Evolutionary conservation across 2,797 vertebrate genomes (phyloP), one percentile per base, ranked within the genome.

Genomic region (Pseudotriccus pelzelni): DNA sequence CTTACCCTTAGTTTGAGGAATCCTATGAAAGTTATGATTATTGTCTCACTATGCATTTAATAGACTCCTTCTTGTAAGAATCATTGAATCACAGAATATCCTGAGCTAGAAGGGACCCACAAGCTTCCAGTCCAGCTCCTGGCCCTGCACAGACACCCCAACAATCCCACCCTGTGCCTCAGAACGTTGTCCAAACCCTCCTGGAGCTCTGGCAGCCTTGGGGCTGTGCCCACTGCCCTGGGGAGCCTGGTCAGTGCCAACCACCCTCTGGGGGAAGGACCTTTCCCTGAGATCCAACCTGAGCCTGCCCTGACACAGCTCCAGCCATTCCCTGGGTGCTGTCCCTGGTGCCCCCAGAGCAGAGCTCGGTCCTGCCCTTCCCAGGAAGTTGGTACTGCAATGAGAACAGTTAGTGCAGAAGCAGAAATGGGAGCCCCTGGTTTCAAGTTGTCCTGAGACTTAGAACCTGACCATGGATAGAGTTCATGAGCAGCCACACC

Each of bases 101-200:
- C 15, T 20, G 50, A 72, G 43, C 5, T 36, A 25, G 20, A 6
- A 7, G 20, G 13, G 28, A 28, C 49, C 5, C 27, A 28, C 27
- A 16, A 17, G 27, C 14, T 25, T 0, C 6, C 2, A 47, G 3
- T 0, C 0, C 23, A 6, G 0, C 22, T 0, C 53, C 46, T 18
- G 22, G 2, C 44, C 44, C 37, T 67, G 70, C 70, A 1, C 82
- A 59, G 70, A 21, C 36, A 3, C 58, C 58, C 60, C 49, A 50
- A 28, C 15, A 10, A 50, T 50, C 49, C 49, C 49, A 50, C 6
- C 49, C 49, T 50, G 27, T 17, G 25, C 27, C 27, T 50, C 49
- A 50, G 49, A 28, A 27, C 15, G 2, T 16, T 41, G 41, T 41
- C 41, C 41, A 41, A 41, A 41, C 41, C 41, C 41, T 41, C 41